Conservation (phyloP, 2,888 invertebrate species). For the Brachyptera risi region DNA sequence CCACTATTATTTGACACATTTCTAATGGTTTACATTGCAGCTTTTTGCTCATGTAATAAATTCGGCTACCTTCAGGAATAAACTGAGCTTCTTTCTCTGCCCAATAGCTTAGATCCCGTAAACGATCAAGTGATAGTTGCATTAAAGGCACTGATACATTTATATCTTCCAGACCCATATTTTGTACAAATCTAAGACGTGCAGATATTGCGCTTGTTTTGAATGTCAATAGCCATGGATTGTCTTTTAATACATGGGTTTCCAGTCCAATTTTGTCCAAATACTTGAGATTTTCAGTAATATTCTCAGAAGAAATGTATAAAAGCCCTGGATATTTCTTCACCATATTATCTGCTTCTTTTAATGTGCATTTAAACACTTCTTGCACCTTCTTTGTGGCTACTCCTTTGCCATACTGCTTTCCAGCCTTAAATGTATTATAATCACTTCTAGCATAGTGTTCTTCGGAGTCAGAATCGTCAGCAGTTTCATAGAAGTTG, state of each 20-base stretch:
- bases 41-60: slow-evolving; percentile 54
- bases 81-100: too few species aligned
- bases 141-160: slow-evolving; percentile 54
- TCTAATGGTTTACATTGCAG: slow-evolving; percentile 43
- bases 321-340: slow-evolving; percentile 35
- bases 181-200: not conserved
- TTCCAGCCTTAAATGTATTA: not conserved
- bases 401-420: not conserved
- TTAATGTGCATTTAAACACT: not conserved
- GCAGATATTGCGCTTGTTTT: not conserved
- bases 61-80: slow-evolving; percentile 50
- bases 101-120: too few species aligned
- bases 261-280: slow-evolving; percentile 36
- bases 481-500: too few species aligned
- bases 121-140: slow-evolving; percentile 46
- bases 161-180: slow-evolving; percentile 38
- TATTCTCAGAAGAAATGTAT: slow-evolving; percentile 27
- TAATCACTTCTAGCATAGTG: not conserved
- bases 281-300: slow-evolving; percentile 38
- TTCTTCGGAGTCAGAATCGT: not conserved
- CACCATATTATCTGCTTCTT: slow-evolving; percentile 28
- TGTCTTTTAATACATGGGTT: slow-evolving; percentile 35
- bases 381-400: not conserved
- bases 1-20: slow-evolving; percentile 45
- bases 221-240: slow-evolving; percentile 39